Conservation (phyloP, 2,888 invertebrate genomes). For the Lasioglossum vierecki region DNA sequence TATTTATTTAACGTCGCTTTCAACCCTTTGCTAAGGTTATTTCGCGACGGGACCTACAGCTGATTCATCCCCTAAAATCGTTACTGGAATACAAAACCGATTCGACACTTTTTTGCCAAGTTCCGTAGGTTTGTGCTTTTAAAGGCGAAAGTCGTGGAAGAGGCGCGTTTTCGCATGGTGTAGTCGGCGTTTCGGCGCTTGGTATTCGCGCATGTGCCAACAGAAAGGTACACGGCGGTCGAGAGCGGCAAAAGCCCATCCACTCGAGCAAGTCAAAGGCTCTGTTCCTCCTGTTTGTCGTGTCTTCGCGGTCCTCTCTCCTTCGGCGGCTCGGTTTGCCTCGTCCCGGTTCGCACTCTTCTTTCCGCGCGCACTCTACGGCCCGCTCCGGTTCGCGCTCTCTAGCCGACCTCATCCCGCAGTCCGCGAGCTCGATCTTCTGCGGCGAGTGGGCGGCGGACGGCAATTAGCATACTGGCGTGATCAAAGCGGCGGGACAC, state of each 20-base stretch:
- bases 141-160: not conserved
- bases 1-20: no score
- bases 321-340: not conserved
- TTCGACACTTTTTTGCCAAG: not conserved
- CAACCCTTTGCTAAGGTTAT: no score
- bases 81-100: not conserved
- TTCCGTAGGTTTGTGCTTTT: not conserved
- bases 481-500: slow-evolving; percentile 72
- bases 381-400: not conserved
- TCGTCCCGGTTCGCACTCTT: slow-evolving; percentile 6
- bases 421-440: not conserved
- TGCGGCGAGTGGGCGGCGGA: slow-evolving; percentile 66
- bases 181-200: slow-evolving; percentile 5
- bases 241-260: slow-evolving; percentile 65
- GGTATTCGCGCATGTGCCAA: slow-evolving; percentile 49
- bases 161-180: not conserved
- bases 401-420: slow-evolving; percentile 12
- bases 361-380: slow-evolving; percentile 18
- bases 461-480: slow-evolving; percentile 74
- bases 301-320: slow-evolving; percentile 30
- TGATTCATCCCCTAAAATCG: no score
- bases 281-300: slow-evolving; percentile 40
- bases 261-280: slow-evolving; percentile 64
- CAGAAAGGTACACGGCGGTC: slow-evolving; percentile 39
- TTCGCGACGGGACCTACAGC: no score